Evolutionary conservation across 2,113 vertebrate species (phyloP), one percentile per base, ranked within the genome.

Genomic region (Callionymus lyra): DNA sequence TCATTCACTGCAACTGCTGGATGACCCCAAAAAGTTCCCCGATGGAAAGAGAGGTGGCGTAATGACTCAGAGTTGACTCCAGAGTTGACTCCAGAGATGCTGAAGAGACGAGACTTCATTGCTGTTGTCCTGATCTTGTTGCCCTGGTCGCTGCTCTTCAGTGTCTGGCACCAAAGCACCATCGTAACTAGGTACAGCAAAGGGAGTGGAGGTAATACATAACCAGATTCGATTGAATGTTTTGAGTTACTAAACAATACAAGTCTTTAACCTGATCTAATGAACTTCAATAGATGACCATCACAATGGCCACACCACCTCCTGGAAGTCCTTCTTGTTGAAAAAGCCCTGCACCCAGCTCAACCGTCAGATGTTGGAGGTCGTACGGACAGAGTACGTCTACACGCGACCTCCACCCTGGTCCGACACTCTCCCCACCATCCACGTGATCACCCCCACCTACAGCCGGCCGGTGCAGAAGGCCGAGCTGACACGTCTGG

Each of bases 111-210:
- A 76, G 91, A 94, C 85, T 82, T 97, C 76, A 83, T 97, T 46
- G 88, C 90, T 37, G 85, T 93, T 34, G 79, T 98, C 67, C 86
- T 98, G 83, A 97, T 95, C 37, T 89, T 92, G 74, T 85, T 98
- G 69, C 94, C 92, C 45, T 97, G 93, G 94, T 93, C 88, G 0
- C 87, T 98, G 35, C 90, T 98, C 55, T 88, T 98, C 88, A 91
- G 87, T 21, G 85, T 94, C 59, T 96, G 92, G 93, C 91, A 94
- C 76, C 90, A 93, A 78, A 89, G 81, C 75, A 79, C 87, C 59
- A 75, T 89, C 31, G 80, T 87, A 1, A 87, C 89, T 3, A 79
- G 91, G 15, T 34, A 12, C 12, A 52, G 16, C 31, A 35, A 38
- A 34, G 3, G 17, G 4, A 27, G 21, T 27, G 21, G 21, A 27